Evolutionary conservation across 2,113 vertebrate genomes (phyloP), one percentile per base, ranked within the genome.

Genomic region (Lepus timidus): DNA sequence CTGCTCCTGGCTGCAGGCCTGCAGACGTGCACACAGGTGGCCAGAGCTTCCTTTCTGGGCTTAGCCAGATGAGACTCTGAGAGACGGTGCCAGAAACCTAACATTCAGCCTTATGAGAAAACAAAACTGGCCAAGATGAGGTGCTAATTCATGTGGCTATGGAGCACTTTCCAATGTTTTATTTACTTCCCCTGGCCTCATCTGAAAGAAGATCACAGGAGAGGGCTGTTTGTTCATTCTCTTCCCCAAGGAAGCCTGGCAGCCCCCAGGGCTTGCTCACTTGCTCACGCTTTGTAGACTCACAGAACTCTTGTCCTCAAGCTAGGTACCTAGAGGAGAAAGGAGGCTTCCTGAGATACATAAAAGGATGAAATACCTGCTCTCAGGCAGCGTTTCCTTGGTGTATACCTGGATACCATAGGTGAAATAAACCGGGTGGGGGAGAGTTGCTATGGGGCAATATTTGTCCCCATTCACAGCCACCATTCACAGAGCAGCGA

Each of bases 91-190:
- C 14, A 20, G 81, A 79, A 58, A 31, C 33, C 81, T 80, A 16
- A 68, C 83, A 44, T 33, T 82, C 33, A 85, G 73, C 36, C 83
- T 70, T 9, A 39, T 78, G 61, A 49, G 22, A 82, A 84, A 91
- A 71, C 16, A 73, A 76, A 85, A 81, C 55, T 55, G 55, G 39
- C 64, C 52, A 25, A 6, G 7, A n/a, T 36, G 13, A 44, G 78
- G 55, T 49, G 49, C 55, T 78, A 71, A 85, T 85, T 70, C 70
- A 51, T 71, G 12, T 85, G 25, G 13, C 51, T 71, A 19, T 65
- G 13, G 14, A 95, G 91, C 73, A 88, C 70, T 27, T 87, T 84
- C 44, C 73, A 44, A 1, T 71, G 73, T 52, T 85, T 94, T 85
- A 36, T 62, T 94, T 52, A 82, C 17, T 84, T 84, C 49, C 13